Conservation (phyloP, 2,113 vertebrate species). For the Toxotes jaculatrix region DNA sequence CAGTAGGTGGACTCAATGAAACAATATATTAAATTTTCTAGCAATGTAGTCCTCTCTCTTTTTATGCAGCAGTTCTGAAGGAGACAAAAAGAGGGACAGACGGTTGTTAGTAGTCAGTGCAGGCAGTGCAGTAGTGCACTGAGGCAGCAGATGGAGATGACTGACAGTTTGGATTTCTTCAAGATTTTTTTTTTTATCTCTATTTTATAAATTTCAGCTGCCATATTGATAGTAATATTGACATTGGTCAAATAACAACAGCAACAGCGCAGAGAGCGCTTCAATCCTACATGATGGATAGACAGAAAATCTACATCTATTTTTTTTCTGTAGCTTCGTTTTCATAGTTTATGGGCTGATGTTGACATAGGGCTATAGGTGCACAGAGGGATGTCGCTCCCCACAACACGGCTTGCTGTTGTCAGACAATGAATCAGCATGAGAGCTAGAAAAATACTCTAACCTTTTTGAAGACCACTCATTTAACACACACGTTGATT, state of each 20-base stretch:
- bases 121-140: neutral
- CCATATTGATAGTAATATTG: too few relatives aligned
- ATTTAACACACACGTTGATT: slow-evolving; percentile 35
- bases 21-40: neutral
- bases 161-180: slow-evolving; percentile 4
- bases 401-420: neutral
- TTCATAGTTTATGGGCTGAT: too few relatives aligned
- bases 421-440: slow-evolving; percentile 31
- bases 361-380: neutral
- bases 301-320: neutral
- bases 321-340: neutral
- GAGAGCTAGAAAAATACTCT: slow-evolving; percentile 30
- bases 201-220: too few relatives aligned
- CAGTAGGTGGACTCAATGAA: neutral
- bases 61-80: slow-evolving; percentile 1
- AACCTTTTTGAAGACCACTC: slow-evolving; percentile 57
- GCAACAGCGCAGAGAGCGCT: neutral
- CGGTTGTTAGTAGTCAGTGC: slow-evolving; percentile 21
- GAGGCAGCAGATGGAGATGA: slow-evolving; percentile 16
- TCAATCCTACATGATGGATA: neutral
- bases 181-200: neutral
- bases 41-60: neutral
- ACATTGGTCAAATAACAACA: neutral
- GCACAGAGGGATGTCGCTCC: neutral
- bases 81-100: neutral